Evolutionary conservation across 2,888 invertebrate genomes (phyloP).

Genomic region (Cosmorhoe ocellata): DNA sequence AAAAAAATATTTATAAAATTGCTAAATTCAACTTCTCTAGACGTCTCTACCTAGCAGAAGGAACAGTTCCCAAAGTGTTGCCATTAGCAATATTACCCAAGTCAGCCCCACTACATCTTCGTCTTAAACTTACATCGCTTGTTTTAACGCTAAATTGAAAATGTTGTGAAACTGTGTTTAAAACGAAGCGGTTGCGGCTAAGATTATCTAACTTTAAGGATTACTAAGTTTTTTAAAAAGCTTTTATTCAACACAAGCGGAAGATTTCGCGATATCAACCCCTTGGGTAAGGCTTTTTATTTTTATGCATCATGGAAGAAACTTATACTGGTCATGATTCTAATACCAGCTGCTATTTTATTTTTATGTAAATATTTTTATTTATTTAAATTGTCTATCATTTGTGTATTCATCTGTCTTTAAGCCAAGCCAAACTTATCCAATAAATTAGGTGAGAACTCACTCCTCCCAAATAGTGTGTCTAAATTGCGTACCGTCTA

Average conservation of each 20-base stretch:
- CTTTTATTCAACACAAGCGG: not conserved
- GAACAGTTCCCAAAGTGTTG: conserved; percentile 22
- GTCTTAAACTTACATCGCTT: conserved; percentile 36
- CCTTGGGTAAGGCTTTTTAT: too few relatives aligned
- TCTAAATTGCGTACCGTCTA: conserved; percentile 26
- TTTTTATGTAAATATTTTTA: too few relatives aligned
- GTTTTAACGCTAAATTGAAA: conserved; percentile 46
- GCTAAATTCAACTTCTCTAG: not conserved
- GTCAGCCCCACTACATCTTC: conserved; percentile 38
- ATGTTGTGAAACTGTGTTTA: conserved; percentile 38
- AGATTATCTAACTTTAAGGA: conserved; percentile 17
- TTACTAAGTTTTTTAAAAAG: conserved; percentile 2
- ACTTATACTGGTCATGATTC: too few relatives aligned
- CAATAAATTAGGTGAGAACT: conserved; percentile 20
- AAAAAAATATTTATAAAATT: not conserved
- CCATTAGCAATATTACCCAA: conserved; percentile 43
- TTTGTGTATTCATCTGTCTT: not conserved
- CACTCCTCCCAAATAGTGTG: conserved; percentile 19
- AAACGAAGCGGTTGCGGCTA: conserved; percentile 6
- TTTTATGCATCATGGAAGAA: too few relatives aligned
- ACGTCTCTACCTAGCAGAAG: conserved; percentile 11
- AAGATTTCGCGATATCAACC: too few relatives aligned
- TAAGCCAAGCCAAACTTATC: conserved; percentile 12
- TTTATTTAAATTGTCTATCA: too few relatives aligned
- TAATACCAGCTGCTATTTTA: too few relatives aligned